Evolutionary conservation across 2,888 invertebrate genomes (phyloP), one percentile per base, ranked within the genome.

Genomic region (Drosophila tripunctata): DNA sequence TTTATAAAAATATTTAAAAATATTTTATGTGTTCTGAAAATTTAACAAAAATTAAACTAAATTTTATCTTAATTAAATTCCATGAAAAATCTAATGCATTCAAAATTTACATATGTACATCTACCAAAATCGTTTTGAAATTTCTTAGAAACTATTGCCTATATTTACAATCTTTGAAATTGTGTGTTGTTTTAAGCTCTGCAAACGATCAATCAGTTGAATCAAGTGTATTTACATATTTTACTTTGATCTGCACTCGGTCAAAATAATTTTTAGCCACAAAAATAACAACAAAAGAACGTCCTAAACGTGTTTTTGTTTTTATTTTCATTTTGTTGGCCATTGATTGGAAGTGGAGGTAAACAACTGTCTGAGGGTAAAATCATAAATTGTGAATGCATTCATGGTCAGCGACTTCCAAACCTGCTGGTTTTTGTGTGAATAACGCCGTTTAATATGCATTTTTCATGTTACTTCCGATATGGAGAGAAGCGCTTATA

Each of bases 381-480:
- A 27, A 27, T 27, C 27, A 10, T 27, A 10, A 10, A 27, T 27
- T 27, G 8, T 27, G 4, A 10, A 10, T 27, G 12, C 31, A 56
- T 27, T 7, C 78, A 78, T 45, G 74, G 78, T 68, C 69, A 77
- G 22, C 78, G 36, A 64, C 58, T 73, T 74, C 52, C 78, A 73
- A n/a, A n/a, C 43, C 54, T 73, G 60, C 60, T 22, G 47, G 12
- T 31, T 6, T 30, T 10, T 45, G 15, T 52, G 10, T 68, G 41
- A 36, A 12, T 48, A 27, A 43, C 19, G 62, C 27, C 24, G 27
- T 35, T 27, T 44, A 41, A 55, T 21, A 52, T 56, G 51, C 45
- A 69, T 57, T 35, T 62, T 54, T 51, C 75, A 78, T 75, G 36
- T 15, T 33, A 65, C 38, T 62, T 66, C 48, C 70, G 55, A 62